Evolutionary conservation across 1,140 invertebrate genomes (phyloP).

Genomic region (Heliconius eleuchia): DNA sequence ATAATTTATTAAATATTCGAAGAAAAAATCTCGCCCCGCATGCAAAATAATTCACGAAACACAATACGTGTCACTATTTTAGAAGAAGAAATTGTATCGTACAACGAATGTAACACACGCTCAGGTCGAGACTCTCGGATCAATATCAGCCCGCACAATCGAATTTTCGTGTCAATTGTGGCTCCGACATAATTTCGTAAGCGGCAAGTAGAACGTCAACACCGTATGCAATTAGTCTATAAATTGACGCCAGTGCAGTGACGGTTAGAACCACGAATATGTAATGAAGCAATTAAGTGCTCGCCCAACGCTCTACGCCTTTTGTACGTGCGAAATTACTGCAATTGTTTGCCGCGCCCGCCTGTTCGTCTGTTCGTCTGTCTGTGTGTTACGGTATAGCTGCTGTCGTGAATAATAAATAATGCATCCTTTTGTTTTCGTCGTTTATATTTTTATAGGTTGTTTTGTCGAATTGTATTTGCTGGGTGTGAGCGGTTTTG

Average conservation of each 20-base stretch:
- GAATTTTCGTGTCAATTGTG: slow-evolving; percentile 26
- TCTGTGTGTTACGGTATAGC: background rate
- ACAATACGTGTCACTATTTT: background rate
- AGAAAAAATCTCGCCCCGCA: no score
- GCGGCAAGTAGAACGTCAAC: slow-evolving; percentile 42
- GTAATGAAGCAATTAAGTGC: slow-evolving; percentile 59
- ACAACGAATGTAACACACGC: background rate
- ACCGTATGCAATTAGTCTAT: slow-evolving; percentile 49
- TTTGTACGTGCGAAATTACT: slow-evolving; percentile 37
- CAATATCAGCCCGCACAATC: slow-evolving; percentile 20
- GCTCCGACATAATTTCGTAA: slow-evolving; percentile 29
- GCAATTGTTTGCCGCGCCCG: slow-evolving; percentile 30
- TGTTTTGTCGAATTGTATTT: no score
- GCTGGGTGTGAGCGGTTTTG: no score
- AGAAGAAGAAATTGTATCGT: background rate
- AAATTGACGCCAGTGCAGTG: slow-evolving; percentile 36
- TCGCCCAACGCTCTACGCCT: slow-evolving; percentile 35
- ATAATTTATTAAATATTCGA: no score
- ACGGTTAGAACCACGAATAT: slow-evolving; percentile 47
- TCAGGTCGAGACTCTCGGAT: background rate
- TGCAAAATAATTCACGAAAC: no score
- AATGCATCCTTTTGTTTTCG: background rate
- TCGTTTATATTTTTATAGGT: background rate
- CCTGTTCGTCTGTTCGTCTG: slow-evolving; percentile 17
- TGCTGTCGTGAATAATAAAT: slow-evolving; percentile 17